Base-by-base conservation (phyloP, 2,888 invertebrate species). In the Cyrtodaria siliqua region DNA sequence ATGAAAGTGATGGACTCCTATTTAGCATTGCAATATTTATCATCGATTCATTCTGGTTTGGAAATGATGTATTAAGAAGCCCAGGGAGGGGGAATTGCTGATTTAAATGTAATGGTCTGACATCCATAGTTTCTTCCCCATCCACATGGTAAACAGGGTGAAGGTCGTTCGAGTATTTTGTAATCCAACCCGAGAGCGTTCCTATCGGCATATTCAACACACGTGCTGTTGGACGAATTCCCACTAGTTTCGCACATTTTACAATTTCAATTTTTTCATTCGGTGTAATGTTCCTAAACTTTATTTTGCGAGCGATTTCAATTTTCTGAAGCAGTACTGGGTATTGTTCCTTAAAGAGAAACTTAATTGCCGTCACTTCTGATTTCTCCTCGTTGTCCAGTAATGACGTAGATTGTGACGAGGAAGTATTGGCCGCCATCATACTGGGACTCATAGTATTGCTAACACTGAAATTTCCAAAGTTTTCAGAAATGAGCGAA, bases 131-230 rank as follows among this genome's bases (percentile, higher is more conserved):
- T 20, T 44, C 44, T 20, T 56, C 59, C 6, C 61, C 52, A n/a
- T 63, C 53, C 20, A 57, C 67, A 20, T 75, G 70, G 47, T 73
- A 75, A 1, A 66, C 71, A 8, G 79, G 79, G 49, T 79, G 69
- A 12, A 79, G 68, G 8, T 56, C 26, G 23, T 59, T 44, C 4
- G 70, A 68, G 52, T 80, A 80, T 27, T 80, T 80, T 23, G 80
- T 57, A 38, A 80, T 80, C 80, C 80, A 80, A 6, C 80, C 80
- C 0, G 80, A 80, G 27, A 80, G 38, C n/a, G 80, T 80, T 9
- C 80, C 80, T 8, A 80, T 64, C 0, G 80, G 80, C 62, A 80
- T 73, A 44, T 66, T 52, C 24, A 80, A 73, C 18, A 80, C 80
- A 44, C 80, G 53, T 3, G 80, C 80, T 20, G 80, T 80, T 16